Percentiles rank a stretch among this genome's conserved stretches.
Conservation (phyloP, 2,888 invertebrate genomes). For the Plebejus anna region DNA sequence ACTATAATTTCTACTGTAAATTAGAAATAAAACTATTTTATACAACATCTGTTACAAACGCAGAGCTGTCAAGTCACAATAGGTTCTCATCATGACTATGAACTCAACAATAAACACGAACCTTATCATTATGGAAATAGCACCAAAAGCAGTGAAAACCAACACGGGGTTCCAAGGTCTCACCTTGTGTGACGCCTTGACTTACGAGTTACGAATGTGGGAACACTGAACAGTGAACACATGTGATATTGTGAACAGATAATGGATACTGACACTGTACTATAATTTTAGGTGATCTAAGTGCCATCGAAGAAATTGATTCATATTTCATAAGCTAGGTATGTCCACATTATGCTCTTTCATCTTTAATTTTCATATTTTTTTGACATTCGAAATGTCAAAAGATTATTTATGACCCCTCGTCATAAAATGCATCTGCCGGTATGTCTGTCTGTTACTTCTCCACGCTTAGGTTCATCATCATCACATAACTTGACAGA, state of each 20-base stretch:
- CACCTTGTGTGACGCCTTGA: conserved; percentile 17
- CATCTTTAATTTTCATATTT: no score
- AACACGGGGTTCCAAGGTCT: neutral
- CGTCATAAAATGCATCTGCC: no score
- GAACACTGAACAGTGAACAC: conserved; percentile 6
- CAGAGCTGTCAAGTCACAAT: neutral
- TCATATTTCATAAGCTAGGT: no score
- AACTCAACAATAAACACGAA: neutral
- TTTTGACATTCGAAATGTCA: no score
- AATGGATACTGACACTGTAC: neutral
- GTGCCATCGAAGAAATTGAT: no score
- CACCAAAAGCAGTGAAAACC: conserved; percentile 20
- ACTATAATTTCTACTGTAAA: no score
- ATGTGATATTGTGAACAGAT: neutral
- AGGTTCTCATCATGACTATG: conserved; percentile 9
- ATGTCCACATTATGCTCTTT: no score
- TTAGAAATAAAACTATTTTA: neutral
- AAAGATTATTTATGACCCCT: no score
- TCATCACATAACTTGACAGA: no score
- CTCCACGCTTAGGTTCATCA: no score
- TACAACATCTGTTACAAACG: neutral
- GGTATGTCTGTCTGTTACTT: no score
- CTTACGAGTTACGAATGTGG: conserved; percentile 8
- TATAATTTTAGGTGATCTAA: no score
- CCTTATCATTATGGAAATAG: conserved; percentile 3